These are phyloP conservation scores for Drosophila conformis DNA, from an alignment of 2,888 invertebrate genomes.

Conservation along the genomic window DNA sequence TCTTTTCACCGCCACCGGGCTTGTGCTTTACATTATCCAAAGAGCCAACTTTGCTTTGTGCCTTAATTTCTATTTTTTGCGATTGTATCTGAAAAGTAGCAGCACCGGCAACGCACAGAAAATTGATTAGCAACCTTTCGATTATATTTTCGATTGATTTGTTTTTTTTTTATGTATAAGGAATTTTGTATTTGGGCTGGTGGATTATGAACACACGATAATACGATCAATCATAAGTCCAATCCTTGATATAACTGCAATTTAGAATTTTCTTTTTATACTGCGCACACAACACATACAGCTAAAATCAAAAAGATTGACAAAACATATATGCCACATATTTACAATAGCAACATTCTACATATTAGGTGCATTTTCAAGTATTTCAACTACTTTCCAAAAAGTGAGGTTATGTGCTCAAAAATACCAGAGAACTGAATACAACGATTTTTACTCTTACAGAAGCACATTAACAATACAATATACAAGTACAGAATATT, in stretches of 20 bases:
- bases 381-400: constrained; percentile 16
- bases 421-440: constrained; percentile 28
- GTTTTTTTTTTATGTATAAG: constrained; percentile 19
- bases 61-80: constrained; percentile 96
- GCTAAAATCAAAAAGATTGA: constrained; percentile 34
- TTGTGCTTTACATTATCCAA: constrained; percentile 94
- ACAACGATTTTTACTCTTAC: constrained; percentile 9
- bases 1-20: constrained; percentile 97
- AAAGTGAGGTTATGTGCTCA: constrained; percentile 42
- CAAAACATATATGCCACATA: constrained; percentile 9
- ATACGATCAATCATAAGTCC: constrained; percentile 23
- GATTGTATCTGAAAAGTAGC: constrained; percentile 90
- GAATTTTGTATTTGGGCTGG: constrained; percentile 23
- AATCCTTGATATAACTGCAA: constrained; percentile 52
- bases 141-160: constrained; percentile 10
- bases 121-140: constrained; percentile 64
- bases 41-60: constrained; percentile 96
- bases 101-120: constrained; percentile 78
- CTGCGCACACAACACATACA: constrained; percentile 40
- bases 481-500: constrained; percentile 21
- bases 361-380: constrained; percentile 3
- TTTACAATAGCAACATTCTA: constrained; percentile 19
- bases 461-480: constrained; percentile 26
- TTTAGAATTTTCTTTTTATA: constrained; percentile 54
- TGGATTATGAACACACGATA: constrained; percentile 41